Evolutionary conservation across 2,113 vertebrate genomes (phyloP), one percentile per base, ranked within the genome.

Genomic region (Hymenochirus boettgeri): DNA sequence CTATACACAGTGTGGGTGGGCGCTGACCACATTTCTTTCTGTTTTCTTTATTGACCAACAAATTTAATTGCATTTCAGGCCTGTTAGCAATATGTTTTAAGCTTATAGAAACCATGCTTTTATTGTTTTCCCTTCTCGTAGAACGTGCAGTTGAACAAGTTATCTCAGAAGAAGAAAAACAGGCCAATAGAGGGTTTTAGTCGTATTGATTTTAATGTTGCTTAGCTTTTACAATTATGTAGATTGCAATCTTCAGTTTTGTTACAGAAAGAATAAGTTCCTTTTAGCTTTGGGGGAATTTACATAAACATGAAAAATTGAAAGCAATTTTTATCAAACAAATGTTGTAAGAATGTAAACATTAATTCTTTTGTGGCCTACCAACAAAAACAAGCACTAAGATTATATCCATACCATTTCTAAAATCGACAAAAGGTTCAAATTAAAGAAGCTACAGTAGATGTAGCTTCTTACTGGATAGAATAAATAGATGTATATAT

Each of bases 21-120:
- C 63, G 17, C 33, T 58, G 54, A 31, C 46, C 19, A 37, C 22
- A 50, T 37, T 54, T 59, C 56, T 56, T 19, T 45, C 48, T 65
- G 64, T 59, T 67, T 59, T 58, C 46, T 67, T 67, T 67, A 67
- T 67, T 67, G 56, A 67, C 64, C 55, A 67, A 67, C 54, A 59
- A 19, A 35, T 67, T 52, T 58, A 25, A 67, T 52, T 59, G 33
- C 46, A 50, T 19, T 15, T 24, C 46, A 59, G n/a, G 48, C 33
- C 31, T 59, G 64, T 23, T 47, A 65, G 25, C 31, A 59, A 58
- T 52, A 67, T 67, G 64, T 58, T 67, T 67, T 31, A 37, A 58
- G 22, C 64, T 67, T 59, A 59, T 37, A 52, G 45, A 42, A 50
- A 46, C 10, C 55, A 59, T 51, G 31, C 25, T 37, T 24, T 47